Base-by-base conservation (phyloP, 2,888 invertebrate genomes). In the Hedya salicella region DNA sequence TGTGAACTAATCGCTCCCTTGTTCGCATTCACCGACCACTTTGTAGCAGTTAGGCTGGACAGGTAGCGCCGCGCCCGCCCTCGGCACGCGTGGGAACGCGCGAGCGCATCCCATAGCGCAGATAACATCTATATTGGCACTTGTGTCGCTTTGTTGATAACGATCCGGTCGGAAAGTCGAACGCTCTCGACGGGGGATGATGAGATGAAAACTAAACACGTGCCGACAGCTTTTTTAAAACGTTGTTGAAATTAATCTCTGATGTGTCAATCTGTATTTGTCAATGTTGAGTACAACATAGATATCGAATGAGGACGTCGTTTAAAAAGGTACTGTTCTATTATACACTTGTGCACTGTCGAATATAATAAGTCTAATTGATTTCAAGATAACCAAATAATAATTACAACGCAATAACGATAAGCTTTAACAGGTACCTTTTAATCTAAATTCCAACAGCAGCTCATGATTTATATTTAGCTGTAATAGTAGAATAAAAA, bases 111-210 rank as follows among this genome's bases (percentile, higher is more conserved):
- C 73, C 78, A 66, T 74, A 71, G 53, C 68, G 69, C 78, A 80
- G 81, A 85, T 83, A 80, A 79, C 73, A 81, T 83, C 78, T 73
- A 76, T 74, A 78, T 83, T 83, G 79, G 81, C 87, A 86, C 81
- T 82, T 81, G 80, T 79, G 73, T 75, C 76, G 76, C 75, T 69
- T 72, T 73, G 73, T 73, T 67, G 75, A 74, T 77, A 79, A 67
- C 71, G 76, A 78, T 76, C 74, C 72, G 75, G 81, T 81, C 78
- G 73, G 71, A 69, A 73, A 73, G 73, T 64, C 64, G 64, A 64
- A 59, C 59, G 59, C 59, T 48, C 76, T 80, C 78, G 69, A 77
- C 70, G 73, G 72, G 75, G 76, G 76, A 74, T 74, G 79, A 79
- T 81, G 75, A 79, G 75, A 75, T 71, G 75, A 71, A 77, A 73